phyloP scores from a whole-genome alignment of 1,140 invertebrate species.

The Myzus persicae region DNA sequence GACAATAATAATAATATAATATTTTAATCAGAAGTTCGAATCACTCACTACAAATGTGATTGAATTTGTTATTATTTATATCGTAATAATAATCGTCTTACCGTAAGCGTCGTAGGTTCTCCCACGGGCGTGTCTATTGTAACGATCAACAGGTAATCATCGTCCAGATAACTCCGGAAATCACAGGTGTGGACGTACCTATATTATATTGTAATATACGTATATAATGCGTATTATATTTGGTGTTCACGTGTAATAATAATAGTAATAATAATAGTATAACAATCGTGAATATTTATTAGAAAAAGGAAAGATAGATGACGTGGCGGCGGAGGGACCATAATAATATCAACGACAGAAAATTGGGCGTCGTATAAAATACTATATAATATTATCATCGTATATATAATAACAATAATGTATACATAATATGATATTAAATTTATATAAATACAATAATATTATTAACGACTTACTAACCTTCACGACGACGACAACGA shows the following conservation, averaged over 20 bases:
- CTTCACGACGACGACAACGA: background rate
- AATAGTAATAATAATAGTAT: constrained; percentile 13
- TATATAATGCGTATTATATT: background rate
- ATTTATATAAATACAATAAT: constrained; percentile 48
- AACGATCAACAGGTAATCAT: constrained; percentile 46
- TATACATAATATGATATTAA: constrained; percentile 25
- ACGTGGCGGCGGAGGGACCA: background rate
- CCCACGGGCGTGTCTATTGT: constrained; percentile 36
- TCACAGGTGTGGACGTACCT: constrained; percentile 47
- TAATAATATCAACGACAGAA: background rate
- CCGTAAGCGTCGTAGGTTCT: background rate
- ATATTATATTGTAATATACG: constrained; percentile 8
- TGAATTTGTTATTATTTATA: constrained; percentile 4
- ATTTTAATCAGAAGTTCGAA: constrained; percentile 15
- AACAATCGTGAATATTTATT: constrained; percentile 58
- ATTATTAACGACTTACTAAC: constrained; percentile 9
- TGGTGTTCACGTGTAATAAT: constrained; percentile 39
- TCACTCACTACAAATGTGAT: background rate
- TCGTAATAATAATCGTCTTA: constrained; percentile 19
- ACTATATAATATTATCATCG: constrained; percentile 11
- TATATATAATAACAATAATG: constrained; percentile 2
- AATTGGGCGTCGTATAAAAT: constrained; percentile 34
- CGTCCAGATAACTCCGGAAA: constrained; percentile 49
- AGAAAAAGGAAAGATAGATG: constrained; percentile 28
- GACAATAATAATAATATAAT: background rate